Base-by-base conservation (phyloP, 2,113 vertebrate genomes). In the Campylomormyrus numenius region DNA sequence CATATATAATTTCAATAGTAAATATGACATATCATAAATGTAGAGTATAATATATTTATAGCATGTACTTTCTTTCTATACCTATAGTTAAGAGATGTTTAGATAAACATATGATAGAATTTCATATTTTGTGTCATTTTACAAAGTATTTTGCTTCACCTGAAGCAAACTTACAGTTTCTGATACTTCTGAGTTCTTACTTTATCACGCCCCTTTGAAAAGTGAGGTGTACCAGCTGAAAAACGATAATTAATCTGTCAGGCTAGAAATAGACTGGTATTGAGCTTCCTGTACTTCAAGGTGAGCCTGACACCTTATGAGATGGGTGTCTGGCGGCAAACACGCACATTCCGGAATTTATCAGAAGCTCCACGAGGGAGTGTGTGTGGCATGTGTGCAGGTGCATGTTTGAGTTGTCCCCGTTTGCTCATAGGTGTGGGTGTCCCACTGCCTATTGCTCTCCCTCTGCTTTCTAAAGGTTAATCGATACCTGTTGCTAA, bases 401-500 rank as follows among this genome's bases (percentile, higher is more conserved):
- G 58, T 17, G 21, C 31, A 42, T 42, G 35, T 80, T 2, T 9
- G 27, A 11, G 70, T 83, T 53, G 48, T 13, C 10, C 3, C 62
- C 1, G 10, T 70, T 70, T 11, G 62, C 62, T 31, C 21, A 13
- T 80, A 70, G 42, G 5, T 50, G 8, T 31, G 27, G 42, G n/a
- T 31, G 62, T 70, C 6, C 39, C 39, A 15, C 17, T 39, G 85
- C 13, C 24, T 31, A 50, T 52, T 70, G 62, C 62, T 31, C 85
- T 56, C 19, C 49, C 86, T 17, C 86, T 17, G 24, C 15, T 35
- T 42, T 56, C 56, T 56, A 87, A 87, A 87, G 48, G 86, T 87
- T 87, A 87, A 87, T 87, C 86, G 19, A 87, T 87, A 56, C 84
- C 84, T 86, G 84, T 86, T 46, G 48, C 84, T 50, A 80, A 80